phyloP scores from a whole-genome alignment of 2,797 vertebrate genomes.

The Myoxocephalus aenaeus region DNA sequence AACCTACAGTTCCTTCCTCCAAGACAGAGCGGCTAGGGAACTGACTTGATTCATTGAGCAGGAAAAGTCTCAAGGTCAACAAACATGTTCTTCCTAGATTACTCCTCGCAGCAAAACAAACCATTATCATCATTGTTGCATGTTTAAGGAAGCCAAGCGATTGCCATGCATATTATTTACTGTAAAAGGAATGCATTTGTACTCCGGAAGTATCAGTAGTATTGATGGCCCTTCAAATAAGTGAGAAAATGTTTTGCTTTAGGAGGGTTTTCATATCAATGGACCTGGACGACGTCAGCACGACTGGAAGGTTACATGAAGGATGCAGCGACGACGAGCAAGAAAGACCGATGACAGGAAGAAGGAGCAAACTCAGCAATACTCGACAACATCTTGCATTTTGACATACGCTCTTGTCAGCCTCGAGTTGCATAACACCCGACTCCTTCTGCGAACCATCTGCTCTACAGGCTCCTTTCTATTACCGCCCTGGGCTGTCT shows the following conservation, averaged over 20 bases:
- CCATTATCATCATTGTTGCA: neutral
- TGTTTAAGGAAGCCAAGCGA: neutral
- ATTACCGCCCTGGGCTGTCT: slow-evolving; percentile 34
- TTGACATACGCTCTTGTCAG: slow-evolving; percentile 46
- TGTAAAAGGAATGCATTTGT: slow-evolving; percentile 6
- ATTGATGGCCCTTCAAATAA: slow-evolving; percentile 12
- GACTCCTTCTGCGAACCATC: slow-evolving; percentile 69
- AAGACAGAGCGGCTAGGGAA: slow-evolving; percentile 33
- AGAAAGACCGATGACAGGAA: slow-evolving; percentile 38
- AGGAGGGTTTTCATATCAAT: slow-evolving; percentile 36
- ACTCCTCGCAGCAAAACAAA: slow-evolving; percentile 1
- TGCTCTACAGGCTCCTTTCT: slow-evolving; percentile 51
- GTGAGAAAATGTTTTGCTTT: slow-evolving; percentile 21
- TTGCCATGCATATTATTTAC: neutral
- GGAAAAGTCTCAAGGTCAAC: slow-evolving; percentile 40
- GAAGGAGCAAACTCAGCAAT: slow-evolving; percentile 35
- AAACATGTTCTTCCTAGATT: slow-evolving; percentile 19
- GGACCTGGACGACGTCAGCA: neutral
- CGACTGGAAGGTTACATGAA: slow-evolving; percentile 20
- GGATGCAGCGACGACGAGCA: slow-evolving; percentile 7
- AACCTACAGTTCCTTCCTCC: slow-evolving; percentile 72
- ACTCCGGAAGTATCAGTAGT: neutral
- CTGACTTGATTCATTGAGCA: slow-evolving; percentile 52
- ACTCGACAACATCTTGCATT: slow-evolving; percentile 45
- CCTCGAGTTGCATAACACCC: slow-evolving; percentile 72